Evolutionary conservation across 2,888 invertebrate species (phyloP), one percentile per base, ranked within the genome.

Genomic region (Catocala fraxini): DNA sequence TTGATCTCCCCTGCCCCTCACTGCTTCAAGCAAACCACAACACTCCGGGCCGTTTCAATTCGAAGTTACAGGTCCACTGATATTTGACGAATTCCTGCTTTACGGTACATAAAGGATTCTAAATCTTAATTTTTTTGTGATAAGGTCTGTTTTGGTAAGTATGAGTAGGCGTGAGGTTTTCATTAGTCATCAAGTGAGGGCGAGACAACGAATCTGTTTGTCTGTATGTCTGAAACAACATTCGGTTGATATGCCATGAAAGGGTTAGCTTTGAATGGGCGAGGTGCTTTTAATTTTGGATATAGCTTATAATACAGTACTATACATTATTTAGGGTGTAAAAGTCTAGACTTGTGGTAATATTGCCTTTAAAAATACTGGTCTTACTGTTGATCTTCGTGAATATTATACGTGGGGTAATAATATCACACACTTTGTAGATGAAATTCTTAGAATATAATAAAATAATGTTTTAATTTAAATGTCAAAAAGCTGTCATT

Each of bases 181-280:
- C 86, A 91, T 89, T 89, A 88, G 87, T 89, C 86, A 87, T 88
- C 83, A 82, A 86, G 77, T 71, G 84, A 84, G 87, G 87, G 83
- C 65, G 82, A 76, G 82, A 86, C 81, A 89, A 86, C 84, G 87
- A 81, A 83, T 88, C 81, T 88, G 89, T 91, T 86, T 88, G 90
- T 90, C 79, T 79, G 88, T 85, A 82, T 85, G 88, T 87, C 87
- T 91, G 90, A 82, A 89, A 90, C 87, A 91, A 91, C 89, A 88
- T 82, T 82, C 85, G 82, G 85, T 86, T 89, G 90, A 90, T 90
- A 88, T 80, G 83, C 85, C 79, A 83, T 82, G 83, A 86, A 85
- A 87, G 88, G 89, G 84, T 83, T 83, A 79, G 77, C n/a, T 65
- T 57, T 75, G 67, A 76, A 78, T 72, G 61, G 57, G 63, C 47